A percentile compares a stretch with the other conserved stretches of the same genome.
Evolutionary conservation across 2,113 vertebrate species (phyloP).

Genomic region (Pleuronectes platessa): DNA sequence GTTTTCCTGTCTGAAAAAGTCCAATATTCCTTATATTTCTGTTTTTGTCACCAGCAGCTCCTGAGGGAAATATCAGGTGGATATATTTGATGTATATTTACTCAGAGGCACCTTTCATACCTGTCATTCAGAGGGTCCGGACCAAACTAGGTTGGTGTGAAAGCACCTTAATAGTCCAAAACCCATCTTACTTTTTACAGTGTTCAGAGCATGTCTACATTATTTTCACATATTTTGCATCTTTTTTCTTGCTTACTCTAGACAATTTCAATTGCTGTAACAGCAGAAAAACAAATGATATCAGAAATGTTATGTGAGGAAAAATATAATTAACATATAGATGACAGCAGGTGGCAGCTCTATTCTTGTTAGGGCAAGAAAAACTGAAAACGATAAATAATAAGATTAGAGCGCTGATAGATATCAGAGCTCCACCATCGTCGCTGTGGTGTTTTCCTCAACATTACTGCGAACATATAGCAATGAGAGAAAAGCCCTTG

Average conservation of each 20-base stretch:
- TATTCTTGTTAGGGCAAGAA: neutral
- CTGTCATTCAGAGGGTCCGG: no score
- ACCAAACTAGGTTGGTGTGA: neutral
- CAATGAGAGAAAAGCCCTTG: conserved; percentile 54
- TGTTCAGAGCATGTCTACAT: neutral
- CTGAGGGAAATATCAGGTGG: no score
- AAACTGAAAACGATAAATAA: neutral
- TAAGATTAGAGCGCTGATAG: neutral
- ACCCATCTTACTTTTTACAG: neutral
- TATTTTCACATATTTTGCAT: neutral
- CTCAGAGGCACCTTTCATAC: no score
- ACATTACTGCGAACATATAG: conserved; percentile 50
- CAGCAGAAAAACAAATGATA: neutral
- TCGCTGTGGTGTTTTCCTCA: conserved; percentile 17
- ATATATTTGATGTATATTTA: no score
- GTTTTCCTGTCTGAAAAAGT: no score
- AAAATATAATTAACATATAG: conserved; percentile 21
- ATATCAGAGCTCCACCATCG: conserved; percentile 4
- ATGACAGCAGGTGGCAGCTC: neutral
- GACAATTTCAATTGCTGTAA: neutral
- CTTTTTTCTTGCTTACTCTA: neutral
- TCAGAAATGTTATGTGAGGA: neutral
- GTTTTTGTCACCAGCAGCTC: no score
- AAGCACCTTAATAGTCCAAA: neutral
- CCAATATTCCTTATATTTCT: no score